Evolutionary conservation across 2,888 invertebrate genomes (phyloP).

Genomic region (Maniola hyperantus): DNA sequence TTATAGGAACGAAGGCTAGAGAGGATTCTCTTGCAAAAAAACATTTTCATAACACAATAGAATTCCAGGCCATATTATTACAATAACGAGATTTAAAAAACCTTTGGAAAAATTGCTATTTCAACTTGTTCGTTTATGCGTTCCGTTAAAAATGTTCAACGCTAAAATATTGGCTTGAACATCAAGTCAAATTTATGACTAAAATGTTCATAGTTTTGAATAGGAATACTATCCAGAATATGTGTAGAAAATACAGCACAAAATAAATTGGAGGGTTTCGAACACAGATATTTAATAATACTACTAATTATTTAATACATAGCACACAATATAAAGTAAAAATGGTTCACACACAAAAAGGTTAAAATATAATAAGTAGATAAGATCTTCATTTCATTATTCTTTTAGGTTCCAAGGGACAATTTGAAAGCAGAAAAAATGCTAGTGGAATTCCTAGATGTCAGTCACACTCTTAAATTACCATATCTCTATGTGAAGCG

Average conservation of each 20-base stretch:
- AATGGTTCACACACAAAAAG: too few species aligned
- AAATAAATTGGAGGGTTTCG: too few species aligned
- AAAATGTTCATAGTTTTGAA: neutral
- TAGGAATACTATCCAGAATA: neutral
- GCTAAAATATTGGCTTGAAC: neutral
- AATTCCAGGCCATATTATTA: conserved; percentile 1
- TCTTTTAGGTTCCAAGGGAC: too few species aligned
- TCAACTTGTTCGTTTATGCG: neutral
- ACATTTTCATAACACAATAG: neutral
- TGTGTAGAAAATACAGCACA: too few species aligned
- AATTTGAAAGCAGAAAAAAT: conserved; percentile 3
- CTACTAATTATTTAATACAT: too few species aligned
- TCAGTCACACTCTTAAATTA: conserved; percentile 7
- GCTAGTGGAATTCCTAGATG: neutral
- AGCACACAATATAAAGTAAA: neutral
- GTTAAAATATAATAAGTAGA: too few species aligned
- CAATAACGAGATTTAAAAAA: conserved; percentile 2
- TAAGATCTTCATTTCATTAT: too few species aligned
- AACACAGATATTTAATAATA: too few species aligned
- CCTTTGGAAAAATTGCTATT: neutral
- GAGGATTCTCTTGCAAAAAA: neutral
- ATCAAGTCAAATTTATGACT: neutral
- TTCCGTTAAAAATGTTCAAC: neutral
- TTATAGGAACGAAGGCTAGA: conserved; percentile 1
- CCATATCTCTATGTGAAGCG: neutral